These are phyloP conservation scores for Taurulus bubalis DNA, from an alignment of 2,113 vertebrate genomes.

Conservation along the genomic window DNA sequence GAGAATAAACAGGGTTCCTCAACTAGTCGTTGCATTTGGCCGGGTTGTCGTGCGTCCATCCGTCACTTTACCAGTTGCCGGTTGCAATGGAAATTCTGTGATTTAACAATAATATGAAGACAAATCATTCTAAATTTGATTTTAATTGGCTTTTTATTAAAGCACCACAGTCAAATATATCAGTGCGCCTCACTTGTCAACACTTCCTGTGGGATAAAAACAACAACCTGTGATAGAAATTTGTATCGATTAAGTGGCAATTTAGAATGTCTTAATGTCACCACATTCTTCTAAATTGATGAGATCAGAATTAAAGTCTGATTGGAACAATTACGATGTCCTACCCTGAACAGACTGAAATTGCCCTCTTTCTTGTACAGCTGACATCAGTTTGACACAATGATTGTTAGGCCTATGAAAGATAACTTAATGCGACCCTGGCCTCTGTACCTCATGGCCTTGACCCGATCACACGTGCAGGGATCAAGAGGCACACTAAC, in stretches of 20 bases:
- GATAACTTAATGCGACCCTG: neutral
- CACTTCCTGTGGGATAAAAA: neutral
- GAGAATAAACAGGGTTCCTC: slow-evolving; percentile 14
- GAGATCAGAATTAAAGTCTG: neutral
- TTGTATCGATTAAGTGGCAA: slow-evolving; percentile 2
- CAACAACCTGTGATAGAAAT: no score
- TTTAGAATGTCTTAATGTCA: neutral
- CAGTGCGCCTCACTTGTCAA: neutral
- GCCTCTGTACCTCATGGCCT: slow-evolving; percentile 24
- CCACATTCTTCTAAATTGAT: neutral
- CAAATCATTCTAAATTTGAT: neutral
- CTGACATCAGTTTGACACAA: slow-evolving; percentile 3
- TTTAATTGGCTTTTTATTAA: neutral
- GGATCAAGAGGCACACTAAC: slow-evolving; percentile 4
- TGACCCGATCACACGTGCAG: slow-evolving; percentile 34
- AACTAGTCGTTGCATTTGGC: neutral
- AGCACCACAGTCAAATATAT: neutral
- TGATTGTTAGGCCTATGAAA: neutral
- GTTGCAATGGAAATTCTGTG: no score
- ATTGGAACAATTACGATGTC: neutral
- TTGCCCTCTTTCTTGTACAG: neutral
- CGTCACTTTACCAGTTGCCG: neutral
- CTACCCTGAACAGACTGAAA: neutral
- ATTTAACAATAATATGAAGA: neutral
- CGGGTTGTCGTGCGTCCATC: neutral